Evolutionary conservation across 2,888 invertebrate genomes (phyloP).

Genomic region (Bugulina stolonifera): DNA sequence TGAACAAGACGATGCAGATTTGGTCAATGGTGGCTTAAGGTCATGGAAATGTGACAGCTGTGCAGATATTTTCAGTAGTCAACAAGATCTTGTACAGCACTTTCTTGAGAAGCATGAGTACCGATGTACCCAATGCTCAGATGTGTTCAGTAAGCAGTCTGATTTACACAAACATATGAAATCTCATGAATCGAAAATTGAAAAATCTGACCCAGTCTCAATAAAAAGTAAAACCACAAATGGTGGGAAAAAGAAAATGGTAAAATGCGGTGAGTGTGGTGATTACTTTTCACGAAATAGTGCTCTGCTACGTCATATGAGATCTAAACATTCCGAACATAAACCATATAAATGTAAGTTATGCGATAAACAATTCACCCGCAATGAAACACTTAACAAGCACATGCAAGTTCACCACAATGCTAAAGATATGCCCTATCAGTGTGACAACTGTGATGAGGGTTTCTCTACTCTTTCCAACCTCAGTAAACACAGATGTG

Average conservation of each 20-base stretch:
- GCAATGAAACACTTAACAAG: slow-evolving; percentile 8
- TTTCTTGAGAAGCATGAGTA: background rate
- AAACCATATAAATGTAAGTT: background rate
- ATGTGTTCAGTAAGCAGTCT: background rate
- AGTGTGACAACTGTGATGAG: background rate
- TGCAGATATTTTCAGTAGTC: background rate
- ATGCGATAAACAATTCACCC: slow-evolving; percentile 21
- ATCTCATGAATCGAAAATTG: background rate
- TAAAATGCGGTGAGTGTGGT: background rate
- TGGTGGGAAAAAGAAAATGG: background rate
- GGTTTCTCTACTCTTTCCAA: background rate
- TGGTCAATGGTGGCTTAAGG: background rate
- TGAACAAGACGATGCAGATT: background rate
- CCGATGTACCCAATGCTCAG: background rate
- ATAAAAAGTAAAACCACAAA: background rate
- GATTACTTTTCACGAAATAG: slow-evolving; percentile 6
- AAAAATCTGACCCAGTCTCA: background rate
- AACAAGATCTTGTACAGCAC: background rate
- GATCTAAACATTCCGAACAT: background rate
- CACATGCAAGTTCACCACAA: slow-evolving; percentile 3
- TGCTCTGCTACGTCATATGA: slow-evolving; percentile 13
- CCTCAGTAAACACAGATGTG: background rate
- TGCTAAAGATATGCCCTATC: background rate
- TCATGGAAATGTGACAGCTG: background rate
- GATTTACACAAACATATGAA: background rate